phyloP scores from a whole-genome alignment of 2,113 vertebrate species.

The Budorcas taxicolor region DNA sequence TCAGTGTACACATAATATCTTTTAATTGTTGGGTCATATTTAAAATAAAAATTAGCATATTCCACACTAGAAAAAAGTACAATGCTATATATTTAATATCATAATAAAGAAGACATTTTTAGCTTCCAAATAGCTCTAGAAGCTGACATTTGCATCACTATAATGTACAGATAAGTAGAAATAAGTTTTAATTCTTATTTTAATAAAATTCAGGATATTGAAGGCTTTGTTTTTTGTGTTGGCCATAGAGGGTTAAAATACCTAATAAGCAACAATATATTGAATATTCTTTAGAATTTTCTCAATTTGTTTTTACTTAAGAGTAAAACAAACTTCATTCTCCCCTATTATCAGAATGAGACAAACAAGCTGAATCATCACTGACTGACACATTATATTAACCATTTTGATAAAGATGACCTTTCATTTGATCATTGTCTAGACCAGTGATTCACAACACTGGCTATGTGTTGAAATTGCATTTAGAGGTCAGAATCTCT shows the following conservation, averaged over 20 bases:
- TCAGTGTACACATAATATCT: not conserved
- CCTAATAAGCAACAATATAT: not conserved
- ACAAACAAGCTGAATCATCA: not conserved
- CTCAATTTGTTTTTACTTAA: not conserved
- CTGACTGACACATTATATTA: not conserved
- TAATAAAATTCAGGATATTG: not conserved
- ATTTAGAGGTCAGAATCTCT: not conserved
- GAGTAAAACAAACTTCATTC: not conserved
- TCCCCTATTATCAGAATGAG: not conserved
- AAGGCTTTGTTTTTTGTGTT: not conserved
- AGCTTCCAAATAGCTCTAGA: not conserved
- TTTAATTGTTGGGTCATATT: not conserved
- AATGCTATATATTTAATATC: not conserved
- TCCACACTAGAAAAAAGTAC: not conserved
- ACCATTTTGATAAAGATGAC: not conserved
- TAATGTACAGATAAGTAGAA: not conserved
- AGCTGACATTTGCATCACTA: not conserved
- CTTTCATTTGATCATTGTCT: slow-evolving; percentile 25
- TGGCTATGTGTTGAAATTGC: not conserved
- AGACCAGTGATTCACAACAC: not conserved
- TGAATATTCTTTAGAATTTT: not conserved
- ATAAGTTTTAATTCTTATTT: not conserved
- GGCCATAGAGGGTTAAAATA: not conserved
- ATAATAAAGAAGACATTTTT: not conserved
- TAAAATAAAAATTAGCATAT: not conserved